These are phyloP conservation scores for Teleogryllus occipitalis DNA, from an alignment of 1,140 invertebrate genomes.

Conservation along the genomic window DNA sequence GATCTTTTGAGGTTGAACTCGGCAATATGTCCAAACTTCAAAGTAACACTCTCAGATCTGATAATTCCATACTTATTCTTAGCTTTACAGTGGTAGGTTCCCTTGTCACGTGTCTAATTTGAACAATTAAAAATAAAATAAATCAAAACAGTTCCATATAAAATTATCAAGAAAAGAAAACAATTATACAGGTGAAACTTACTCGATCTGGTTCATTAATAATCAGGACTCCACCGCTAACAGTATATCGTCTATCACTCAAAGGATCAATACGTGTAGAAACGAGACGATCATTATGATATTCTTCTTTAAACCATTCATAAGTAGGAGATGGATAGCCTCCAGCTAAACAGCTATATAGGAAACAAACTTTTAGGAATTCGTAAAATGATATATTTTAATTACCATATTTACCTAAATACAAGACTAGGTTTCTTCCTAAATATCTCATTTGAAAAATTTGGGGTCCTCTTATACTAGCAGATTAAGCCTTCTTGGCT, in stretches of 20 bases:
- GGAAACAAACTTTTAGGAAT: no score
- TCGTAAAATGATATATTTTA: no score
- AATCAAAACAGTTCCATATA: neutral
- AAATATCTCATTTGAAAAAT: no score
- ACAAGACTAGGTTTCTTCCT: no score
- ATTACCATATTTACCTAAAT: no score
- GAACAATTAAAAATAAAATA: constrained; percentile 9
- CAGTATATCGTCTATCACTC: constrained; percentile 62
- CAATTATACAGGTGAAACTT: constrained; percentile 21
- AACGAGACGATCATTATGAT: constrained; percentile 64
- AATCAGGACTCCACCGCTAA: constrained; percentile 85
- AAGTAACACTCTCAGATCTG: constrained; percentile 73
- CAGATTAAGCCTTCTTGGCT: no score
- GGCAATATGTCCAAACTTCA: constrained; percentile 85
- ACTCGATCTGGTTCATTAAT: constrained; percentile 77
- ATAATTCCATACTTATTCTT: constrained; percentile 82
- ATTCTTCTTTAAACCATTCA: constrained; percentile 85
- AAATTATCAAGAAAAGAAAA: constrained; percentile 22
- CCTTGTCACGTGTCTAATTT: constrained; percentile 59
- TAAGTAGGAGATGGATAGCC: constrained; percentile 87
- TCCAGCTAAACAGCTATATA: constrained; percentile 63
- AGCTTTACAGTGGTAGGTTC: constrained; percentile 86
- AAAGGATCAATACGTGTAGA: constrained; percentile 69
- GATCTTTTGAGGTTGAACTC: constrained; percentile 86
- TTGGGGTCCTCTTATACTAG: no score